Evolutionary conservation across 2,797 vertebrate genomes (phyloP).

Genomic region (Aulostomus chinensis): DNA sequence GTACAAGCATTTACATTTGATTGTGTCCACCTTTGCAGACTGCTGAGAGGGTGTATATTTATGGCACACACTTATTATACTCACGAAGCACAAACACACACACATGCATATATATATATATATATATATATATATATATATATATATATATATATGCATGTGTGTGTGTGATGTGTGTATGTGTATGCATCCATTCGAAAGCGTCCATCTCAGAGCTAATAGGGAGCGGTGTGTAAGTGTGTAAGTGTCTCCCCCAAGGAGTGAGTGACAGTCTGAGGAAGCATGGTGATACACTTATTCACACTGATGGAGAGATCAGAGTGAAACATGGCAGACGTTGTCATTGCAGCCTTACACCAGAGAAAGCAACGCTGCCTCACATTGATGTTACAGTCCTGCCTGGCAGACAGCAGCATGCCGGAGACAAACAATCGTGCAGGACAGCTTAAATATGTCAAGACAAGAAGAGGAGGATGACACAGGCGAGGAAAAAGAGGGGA

Average conservation of each 20-base stretch:
- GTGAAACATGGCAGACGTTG: constrained; percentile 78
- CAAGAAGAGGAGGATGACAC: constrained; percentile 27
- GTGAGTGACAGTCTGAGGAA: constrained; percentile 79
- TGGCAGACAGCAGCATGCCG: constrained; percentile 50
- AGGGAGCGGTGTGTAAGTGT: constrained; percentile 54
- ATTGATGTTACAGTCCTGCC: constrained; percentile 59
- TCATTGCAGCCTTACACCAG: constrained; percentile 72
- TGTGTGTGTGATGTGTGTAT: too few species aligned
- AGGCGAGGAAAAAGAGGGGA: constrained; percentile 15
- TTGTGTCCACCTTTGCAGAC: constrained; percentile 9
- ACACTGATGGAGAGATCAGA: constrained; percentile 82
- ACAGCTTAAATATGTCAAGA: constrained; percentile 34
- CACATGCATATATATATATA: too few species aligned
- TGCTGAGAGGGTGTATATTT: constrained; percentile 8
- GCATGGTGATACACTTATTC: constrained; percentile 70
- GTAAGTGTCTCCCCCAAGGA: constrained; percentile 64
- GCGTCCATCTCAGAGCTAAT: constrained; percentile 64
- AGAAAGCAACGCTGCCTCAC: constrained; percentile 64
- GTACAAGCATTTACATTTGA: background rate
- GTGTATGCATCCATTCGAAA: constrained; percentile 63
- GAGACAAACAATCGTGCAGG: constrained; percentile 55
- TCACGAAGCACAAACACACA: too few species aligned
- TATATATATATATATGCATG: too few species aligned
- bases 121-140: too few species aligned
- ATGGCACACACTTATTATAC: background rate